Conservation (phyloP, 2,797 vertebrate species). For the Pseudochromis fuscus region DNA sequence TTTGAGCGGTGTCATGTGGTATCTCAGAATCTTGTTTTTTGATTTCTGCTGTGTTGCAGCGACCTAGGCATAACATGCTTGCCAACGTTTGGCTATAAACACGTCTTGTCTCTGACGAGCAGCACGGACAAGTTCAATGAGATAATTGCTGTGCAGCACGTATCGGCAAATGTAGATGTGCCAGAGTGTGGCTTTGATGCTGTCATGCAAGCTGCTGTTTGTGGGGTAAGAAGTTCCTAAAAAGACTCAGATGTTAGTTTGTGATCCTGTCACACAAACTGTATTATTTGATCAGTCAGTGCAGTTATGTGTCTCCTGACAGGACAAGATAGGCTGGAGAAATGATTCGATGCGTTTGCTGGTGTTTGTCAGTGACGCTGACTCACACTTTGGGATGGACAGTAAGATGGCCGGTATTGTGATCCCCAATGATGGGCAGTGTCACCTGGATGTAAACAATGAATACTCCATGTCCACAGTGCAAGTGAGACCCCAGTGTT, state of each 20-base stretch:
- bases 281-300: not conserved
- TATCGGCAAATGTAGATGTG: conserved; percentile 93
- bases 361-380: conserved; percentile 96
- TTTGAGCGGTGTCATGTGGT: not conserved
- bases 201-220: conserved; percentile 97
- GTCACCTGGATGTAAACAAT: conserved; percentile 95
- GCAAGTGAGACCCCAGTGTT: conserved; percentile 84
- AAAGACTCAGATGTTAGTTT: not conserved
- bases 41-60: conserved; percentile 76
- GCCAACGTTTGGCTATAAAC: conserved; percentile 95
- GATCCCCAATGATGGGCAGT: conserved; percentile 95
- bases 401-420: conserved; percentile 98
- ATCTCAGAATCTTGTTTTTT: conserved; percentile 10
- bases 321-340: conserved; percentile 99
- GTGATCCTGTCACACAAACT: not conserved
- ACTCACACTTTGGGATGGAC: conserved; percentile 99
- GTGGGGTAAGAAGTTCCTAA: conserved; percentile 87
- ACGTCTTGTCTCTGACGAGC: conserved; percentile 93
- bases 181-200: conserved; percentile 97
- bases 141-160: conserved; percentile 89
- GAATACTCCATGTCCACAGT: conserved; percentile 94
- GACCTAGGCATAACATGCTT: conserved; percentile 80
- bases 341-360: conserved; percentile 96
- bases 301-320: conserved; percentile 40
- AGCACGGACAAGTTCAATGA: conserved; percentile 92